Conservation (phyloP, 2,113 vertebrate genomes). For the Gymnobelideus leadbeateri region DNA sequence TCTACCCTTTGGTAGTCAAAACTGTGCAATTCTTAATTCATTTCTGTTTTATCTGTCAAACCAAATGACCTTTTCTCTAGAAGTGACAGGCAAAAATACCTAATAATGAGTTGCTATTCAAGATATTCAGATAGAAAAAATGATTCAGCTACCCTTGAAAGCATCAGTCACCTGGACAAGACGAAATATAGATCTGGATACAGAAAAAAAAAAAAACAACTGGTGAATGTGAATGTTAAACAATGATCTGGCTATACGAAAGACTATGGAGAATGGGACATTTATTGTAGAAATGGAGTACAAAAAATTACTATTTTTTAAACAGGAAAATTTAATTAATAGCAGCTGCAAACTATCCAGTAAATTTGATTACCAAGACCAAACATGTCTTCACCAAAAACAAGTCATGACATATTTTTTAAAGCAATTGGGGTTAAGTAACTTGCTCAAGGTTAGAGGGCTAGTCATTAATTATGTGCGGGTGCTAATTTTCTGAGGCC, state of each 20-base stretch:
- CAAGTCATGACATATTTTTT: no score
- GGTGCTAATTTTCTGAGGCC: no score
- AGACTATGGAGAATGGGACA: neutral
- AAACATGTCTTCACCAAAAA: neutral
- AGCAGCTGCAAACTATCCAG: neutral
- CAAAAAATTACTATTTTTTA: neutral
- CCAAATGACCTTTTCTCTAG: neutral
- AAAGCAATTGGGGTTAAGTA: no score
- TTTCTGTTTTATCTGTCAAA: neutral
- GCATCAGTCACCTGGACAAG: neutral
- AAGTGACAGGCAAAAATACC: neutral
- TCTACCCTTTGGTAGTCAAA: neutral
- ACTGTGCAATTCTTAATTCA: neutral
- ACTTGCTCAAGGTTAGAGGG: no score
- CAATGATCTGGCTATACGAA: neutral
- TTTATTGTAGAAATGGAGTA: neutral
- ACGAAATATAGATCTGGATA: neutral
- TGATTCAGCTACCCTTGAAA: neutral
- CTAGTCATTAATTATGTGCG: no score
- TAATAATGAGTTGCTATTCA: neutral
- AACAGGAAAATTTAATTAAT: neutral
- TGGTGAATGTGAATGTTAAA: neutral
- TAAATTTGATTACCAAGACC: neutral
- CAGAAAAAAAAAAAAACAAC: no score
- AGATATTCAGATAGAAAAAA: neutral